Evolutionary conservation across 2,797 vertebrate genomes (phyloP).

Genomic region (Hephaestus fuliginosus): DNA sequence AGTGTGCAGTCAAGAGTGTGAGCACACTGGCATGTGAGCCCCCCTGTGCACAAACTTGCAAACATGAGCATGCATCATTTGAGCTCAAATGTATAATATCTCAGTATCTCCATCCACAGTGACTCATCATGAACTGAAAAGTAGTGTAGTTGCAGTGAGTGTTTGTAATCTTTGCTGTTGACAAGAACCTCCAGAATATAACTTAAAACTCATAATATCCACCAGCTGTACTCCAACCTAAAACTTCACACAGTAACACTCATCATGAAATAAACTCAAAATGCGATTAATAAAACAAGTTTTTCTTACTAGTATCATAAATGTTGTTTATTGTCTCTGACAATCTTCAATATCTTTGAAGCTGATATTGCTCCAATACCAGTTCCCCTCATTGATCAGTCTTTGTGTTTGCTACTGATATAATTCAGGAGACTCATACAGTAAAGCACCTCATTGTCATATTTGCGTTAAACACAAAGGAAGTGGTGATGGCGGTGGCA

Average conservation of each 20-base stretch:
- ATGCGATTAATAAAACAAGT: neutral
- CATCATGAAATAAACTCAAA: neutral
- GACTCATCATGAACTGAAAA: neutral
- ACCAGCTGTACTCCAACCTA: neutral
- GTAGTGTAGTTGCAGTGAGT: neutral
- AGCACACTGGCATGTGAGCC: neutral
- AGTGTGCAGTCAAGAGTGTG: conserved; percentile 17
- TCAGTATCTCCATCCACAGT: neutral
- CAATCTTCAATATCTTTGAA: too few species aligned
- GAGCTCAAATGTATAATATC: neutral
- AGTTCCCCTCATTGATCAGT: neutral
- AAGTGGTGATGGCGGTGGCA: too few species aligned
- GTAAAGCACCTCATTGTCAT: too few species aligned
- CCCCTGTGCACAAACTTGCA: neutral
- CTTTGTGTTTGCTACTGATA: neutral
- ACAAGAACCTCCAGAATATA: neutral
- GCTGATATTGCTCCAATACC: neutral
- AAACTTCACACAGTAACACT: neutral
- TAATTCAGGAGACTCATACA: neutral
- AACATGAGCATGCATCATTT: neutral
- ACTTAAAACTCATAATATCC: neutral
- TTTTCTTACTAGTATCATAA: neutral
- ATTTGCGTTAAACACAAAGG: too few species aligned
- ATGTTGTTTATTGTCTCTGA: neutral
- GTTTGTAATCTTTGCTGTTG: neutral